Evolutionary conservation across 2,888 invertebrate species (phyloP), one percentile per base, ranked within the genome.

Genomic region (Adelognathus sp.): DNA sequence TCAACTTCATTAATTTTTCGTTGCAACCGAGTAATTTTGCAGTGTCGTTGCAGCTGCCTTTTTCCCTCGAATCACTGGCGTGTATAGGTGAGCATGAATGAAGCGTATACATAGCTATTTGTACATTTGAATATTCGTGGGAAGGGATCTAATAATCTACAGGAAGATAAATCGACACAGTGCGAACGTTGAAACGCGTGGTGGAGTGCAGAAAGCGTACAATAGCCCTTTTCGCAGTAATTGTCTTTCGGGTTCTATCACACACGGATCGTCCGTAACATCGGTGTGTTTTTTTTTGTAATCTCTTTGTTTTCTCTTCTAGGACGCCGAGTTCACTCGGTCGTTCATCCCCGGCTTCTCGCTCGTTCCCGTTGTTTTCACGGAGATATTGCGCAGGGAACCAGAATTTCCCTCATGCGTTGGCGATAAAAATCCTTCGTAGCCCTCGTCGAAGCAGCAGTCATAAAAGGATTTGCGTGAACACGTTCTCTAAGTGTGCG

Each of bases 361-460:
- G 50, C 50, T 50, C 21, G 5, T 21, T 50, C 50, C 50, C 24
- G 21, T 50, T 24, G 50, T 50, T 21, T n/a, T 21, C 50, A 50
- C 50, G 24, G 50, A 50, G 50, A 50, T 50, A 50, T 50, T n/a
- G n/a, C n/a, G 50, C 50, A 24, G 50, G 11, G 50, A 50, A n/a
- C 11, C 9, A n/a, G 24, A 3, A 9, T 29, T 29, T 54, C 54
- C 63, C 50, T 72, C 72, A 72, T 72, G 72, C 72, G 61, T n/a
- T 63, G 61, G 54, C 63, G 39, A 72, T 72, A 29, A n/a, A 11
- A 21, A 31, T 63, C 61, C 27, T 16, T 36, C 29, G 50, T 33
- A 50, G 60, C 36, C 31, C 41, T 41, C 33, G 31, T 50, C 31
- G 36, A 29, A 21, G 50, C 50, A 50, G 50, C 21, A n/a, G 46